Evolutionary conservation across 2,888 invertebrate species (phyloP), one percentile per base, ranked within the genome.

Genomic region (Patella ulyssiponensis): DNA sequence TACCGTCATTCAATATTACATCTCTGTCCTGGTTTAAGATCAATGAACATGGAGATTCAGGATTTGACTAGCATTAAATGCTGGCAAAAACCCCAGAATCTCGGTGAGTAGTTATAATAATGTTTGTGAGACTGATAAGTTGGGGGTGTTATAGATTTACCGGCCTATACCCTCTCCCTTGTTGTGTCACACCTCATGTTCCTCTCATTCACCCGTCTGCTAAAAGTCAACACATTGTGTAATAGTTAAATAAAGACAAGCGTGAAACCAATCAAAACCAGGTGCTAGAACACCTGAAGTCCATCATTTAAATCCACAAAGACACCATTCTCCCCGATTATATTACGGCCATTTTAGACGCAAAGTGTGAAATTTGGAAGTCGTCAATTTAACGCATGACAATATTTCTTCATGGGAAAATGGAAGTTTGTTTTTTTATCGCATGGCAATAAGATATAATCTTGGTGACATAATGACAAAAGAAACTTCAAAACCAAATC

Each of bases 181-280:
- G n/a, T 20, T 20, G 23, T 20, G 20, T 64, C 64, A 64, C 20
- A 20, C 23, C 20, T 64, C 64, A 64, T 64, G 64, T 23, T 11
- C 64, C 20, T 64, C 23, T 64, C 20, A 23, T 23, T 64, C 20
- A 3, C 23, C 12, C 11, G 12, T 20, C 64, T 64, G 20, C 64
- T 23, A 64, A 64, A 64, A 64, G 64, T 64, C 64, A 64, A 64
- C 64, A 64, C 20, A 14, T 64, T 64, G 64, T 64, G 20, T 64
- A 64, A 64, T 20, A 23, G 44, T 44, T 44, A 44, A 44, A 44
- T 44, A 44, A 44, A 44, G 44, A 44, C 44, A 44, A 44, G 44
- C 9, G 44, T 44, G 44, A 44, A 44, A 44, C 44, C 44, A 44
- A 44, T 44, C 44, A 44, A 44, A 44, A 44, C 44, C 44, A 44